Percentiles rank a stretch among this genome's conserved stretches.
These are phyloP conservation scores for Lepus townsendii DNA, from an alignment of 2,797 vertebrate genomes.

Conservation along the genomic window DNA sequence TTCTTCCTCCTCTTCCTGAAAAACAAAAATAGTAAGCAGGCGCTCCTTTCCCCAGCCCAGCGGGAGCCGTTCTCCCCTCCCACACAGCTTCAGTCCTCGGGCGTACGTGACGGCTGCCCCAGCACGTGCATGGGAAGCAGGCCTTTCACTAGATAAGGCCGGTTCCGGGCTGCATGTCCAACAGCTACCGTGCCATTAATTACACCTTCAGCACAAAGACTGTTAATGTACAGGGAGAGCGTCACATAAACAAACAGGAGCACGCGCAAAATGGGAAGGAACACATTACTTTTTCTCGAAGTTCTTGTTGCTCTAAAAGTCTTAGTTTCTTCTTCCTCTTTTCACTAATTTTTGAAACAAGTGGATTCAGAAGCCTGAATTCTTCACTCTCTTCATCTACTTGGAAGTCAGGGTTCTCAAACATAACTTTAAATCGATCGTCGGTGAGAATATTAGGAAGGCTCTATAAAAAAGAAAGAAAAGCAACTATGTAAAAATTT, in stretches of 20 bases:
- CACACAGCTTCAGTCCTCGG: no score
- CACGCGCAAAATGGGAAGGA: background rate
- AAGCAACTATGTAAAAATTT: background rate
- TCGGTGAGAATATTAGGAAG: constrained; percentile 95
- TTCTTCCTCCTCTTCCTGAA: constrained; percentile 94
- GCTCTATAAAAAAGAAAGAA: constrained; percentile 87
- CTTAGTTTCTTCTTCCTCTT: constrained; percentile 95
- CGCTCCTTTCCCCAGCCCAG: constrained; percentile 55
- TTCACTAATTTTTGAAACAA: constrained; percentile 96
- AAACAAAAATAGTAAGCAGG: constrained; percentile 84
- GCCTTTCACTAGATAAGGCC: background rate
- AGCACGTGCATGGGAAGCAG: background rate
- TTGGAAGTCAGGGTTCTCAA: constrained; percentile 98
- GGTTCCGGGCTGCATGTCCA: background rate
- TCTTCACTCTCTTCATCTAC: constrained; percentile 98
- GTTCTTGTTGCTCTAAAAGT: constrained; percentile 90
- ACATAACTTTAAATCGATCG: constrained; percentile 98
- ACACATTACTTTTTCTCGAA: constrained; percentile 88
- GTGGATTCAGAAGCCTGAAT: constrained; percentile 97
- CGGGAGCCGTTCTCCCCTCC: background rate
- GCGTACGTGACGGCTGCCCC: constrained; percentile 17
- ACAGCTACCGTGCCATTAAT: background rate
- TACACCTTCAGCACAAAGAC: background rate
- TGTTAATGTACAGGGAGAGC: background rate
- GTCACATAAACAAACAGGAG: accelerated